Conservation (phyloP, 1,140 invertebrate species). For the Euglossa dilemma region DNA sequence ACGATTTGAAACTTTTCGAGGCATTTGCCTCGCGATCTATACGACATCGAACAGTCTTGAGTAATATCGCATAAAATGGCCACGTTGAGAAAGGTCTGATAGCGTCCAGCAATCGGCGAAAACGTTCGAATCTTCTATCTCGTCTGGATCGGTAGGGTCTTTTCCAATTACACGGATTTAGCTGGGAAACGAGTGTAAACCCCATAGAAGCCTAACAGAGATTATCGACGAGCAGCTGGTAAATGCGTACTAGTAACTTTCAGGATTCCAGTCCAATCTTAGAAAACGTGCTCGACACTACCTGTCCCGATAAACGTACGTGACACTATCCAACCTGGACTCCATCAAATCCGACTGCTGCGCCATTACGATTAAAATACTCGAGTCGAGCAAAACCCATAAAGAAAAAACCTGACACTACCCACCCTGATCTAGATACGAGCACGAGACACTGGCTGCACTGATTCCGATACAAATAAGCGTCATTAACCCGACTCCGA, state of each 20-base stretch:
- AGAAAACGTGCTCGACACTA: background rate
- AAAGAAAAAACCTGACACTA: background rate
- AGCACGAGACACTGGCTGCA: background rate
- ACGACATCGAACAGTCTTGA: too few relatives aligned
- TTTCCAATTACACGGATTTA: background rate
- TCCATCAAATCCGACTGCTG: background rate
- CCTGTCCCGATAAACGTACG: constrained; percentile 4
- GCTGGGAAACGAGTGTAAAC: background rate
- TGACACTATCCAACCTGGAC: constrained; percentile 3
- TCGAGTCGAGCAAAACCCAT: background rate
- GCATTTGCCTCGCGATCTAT: too few relatives aligned
- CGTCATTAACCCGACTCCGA: background rate
- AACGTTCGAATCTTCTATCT: background rate
- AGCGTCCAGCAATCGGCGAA: background rate
- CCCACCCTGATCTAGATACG: constrained; percentile 7
- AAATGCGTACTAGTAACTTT: constrained; percentile 7
- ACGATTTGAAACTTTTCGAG: too few relatives aligned
- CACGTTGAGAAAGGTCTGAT: too few relatives aligned
- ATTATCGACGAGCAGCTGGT: background rate
- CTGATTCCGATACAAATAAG: background rate
- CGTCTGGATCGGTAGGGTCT: background rate
- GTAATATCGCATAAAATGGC: too few relatives aligned
- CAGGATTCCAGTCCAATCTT: background rate
- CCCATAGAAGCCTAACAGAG: background rate
- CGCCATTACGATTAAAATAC: constrained; percentile 24